phyloP scores from a whole-genome alignment of 2,888 invertebrate species.

The Petrolisthes cinctipes region DNA sequence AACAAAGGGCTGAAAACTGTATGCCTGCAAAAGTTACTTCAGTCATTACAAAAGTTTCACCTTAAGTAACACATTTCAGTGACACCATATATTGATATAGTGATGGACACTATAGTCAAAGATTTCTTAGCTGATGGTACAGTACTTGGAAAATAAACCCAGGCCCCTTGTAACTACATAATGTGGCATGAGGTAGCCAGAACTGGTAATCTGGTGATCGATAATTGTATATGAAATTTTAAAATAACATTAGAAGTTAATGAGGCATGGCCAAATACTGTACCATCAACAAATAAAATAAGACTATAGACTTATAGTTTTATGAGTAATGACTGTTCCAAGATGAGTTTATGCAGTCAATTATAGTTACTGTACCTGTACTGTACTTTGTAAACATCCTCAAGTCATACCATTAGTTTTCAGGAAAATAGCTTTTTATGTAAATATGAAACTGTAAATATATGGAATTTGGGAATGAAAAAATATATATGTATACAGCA shows the following conservation, averaged over 20 bases:
- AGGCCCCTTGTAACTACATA: too few relatives aligned
- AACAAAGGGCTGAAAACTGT: conserved; percentile 43
- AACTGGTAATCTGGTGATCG: too few relatives aligned
- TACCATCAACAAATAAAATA: too few relatives aligned
- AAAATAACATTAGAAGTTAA: too few relatives aligned
- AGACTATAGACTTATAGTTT: too few relatives aligned
- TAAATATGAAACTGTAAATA: conserved; percentile 7
- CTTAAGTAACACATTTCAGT: conserved; percentile 28
- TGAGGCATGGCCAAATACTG: too few relatives aligned
- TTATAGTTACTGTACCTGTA: not conserved
- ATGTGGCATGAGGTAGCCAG: too few relatives aligned
- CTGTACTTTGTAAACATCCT: not conserved
- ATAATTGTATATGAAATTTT: too few relatives aligned
- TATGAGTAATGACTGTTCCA: too few relatives aligned
- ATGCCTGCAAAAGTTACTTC: conserved; percentile 48
- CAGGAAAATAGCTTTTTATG: not conserved
- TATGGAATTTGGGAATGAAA: conserved; percentile 12
- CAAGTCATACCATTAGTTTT: conserved; percentile 5
- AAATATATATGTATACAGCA: conserved; percentile 13
- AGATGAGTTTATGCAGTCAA: not conserved
- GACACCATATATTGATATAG: not conserved
- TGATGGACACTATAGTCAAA: too few relatives aligned
- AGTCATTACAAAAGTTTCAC: conserved; percentile 33
- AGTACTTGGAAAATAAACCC: too few relatives aligned
- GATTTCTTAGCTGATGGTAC: too few relatives aligned